Evolutionary conservation across 2,113 vertebrate genomes (phyloP).

Genomic region (Etheostoma cragini): DNA sequence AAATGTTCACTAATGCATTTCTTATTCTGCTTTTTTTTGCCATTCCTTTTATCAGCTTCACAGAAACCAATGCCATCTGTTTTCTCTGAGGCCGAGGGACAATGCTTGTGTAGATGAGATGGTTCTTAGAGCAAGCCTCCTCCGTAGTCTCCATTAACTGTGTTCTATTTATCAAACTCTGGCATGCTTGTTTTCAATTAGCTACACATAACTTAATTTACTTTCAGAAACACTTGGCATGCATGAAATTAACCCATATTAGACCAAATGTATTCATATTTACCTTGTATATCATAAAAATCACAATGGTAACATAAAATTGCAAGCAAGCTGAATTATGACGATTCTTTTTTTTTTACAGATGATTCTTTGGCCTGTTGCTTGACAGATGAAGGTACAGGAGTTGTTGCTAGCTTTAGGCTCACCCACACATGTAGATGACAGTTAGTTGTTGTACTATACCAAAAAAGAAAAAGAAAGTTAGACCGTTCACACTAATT

Average conservation of each 20-base stretch:
- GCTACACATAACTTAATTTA: slow-evolving; percentile 5
- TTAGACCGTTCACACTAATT: not conserved
- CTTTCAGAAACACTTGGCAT: not conserved
- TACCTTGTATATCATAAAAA: not conserved
- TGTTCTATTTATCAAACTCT: slow-evolving; percentile 15
- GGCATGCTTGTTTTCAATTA: slow-evolving; percentile 20
- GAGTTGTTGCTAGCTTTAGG: not conserved
- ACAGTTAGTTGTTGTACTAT: not conserved
- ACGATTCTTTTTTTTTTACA: not conserved
- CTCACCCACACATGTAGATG: slow-evolving; percentile 4
- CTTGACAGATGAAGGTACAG: slow-evolving; percentile 13
- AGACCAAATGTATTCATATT: not conserved
- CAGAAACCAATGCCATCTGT: slow-evolving; percentile 55
- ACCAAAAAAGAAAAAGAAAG: too few species aligned
- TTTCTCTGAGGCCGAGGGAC: slow-evolving; percentile 54
- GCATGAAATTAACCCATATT: not conserved
- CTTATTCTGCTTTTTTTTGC: slow-evolving; percentile 23
- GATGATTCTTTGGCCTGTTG: not conserved
- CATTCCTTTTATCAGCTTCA: slow-evolving; percentile 46
- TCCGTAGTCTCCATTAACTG: slow-evolving; percentile 23
- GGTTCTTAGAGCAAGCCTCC: slow-evolving; percentile 26
- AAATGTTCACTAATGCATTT: slow-evolving; percentile 25
- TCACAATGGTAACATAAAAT: not conserved
- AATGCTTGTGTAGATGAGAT: slow-evolving; percentile 37
- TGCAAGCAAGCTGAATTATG: not conserved